A percentile compares a stretch with the other conserved stretches of the same genome.
Conservation (phyloP, 2,113 vertebrate genomes). For the Perognathus longimembris region DNA sequence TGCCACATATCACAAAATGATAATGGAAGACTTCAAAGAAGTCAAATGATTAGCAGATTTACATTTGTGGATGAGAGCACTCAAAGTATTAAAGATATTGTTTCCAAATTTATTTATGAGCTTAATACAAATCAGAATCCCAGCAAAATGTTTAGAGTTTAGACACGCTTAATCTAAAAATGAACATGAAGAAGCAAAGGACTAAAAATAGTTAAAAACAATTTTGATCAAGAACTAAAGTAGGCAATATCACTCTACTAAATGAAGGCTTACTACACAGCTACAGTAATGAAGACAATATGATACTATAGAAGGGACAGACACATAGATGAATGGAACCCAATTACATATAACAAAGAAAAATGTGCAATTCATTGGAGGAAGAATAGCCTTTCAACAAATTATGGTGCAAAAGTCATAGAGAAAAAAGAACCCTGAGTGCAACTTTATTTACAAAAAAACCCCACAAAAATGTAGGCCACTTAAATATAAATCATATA, state of each 20-base stretch:
- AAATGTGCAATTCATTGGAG: not conserved
- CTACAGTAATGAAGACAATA: not conserved
- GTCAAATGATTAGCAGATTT: not conserved
- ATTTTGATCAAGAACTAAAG: not conserved
- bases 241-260: not conserved
- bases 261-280: not conserved
- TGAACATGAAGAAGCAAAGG: not conserved
- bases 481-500: constrained; percentile 5
- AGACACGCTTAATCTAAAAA: not conserved
- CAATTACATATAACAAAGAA: not conserved
- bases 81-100: not conserved
- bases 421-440: not conserved
- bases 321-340: not conserved
- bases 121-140: not conserved
- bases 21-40: not conserved
- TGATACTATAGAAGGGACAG: not conserved
- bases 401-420: not conserved
- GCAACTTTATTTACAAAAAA: not conserved
- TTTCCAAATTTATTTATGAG: not conserved
- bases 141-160: not conserved
- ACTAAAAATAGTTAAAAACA: not conserved
- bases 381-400: not conserved
- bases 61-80: not conserved
- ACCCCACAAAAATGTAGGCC: not conserved
- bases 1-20: not conserved